Evolutionary conservation across 2,797 vertebrate genomes (phyloP).

Genomic region (Darevskia mixta): DNA sequence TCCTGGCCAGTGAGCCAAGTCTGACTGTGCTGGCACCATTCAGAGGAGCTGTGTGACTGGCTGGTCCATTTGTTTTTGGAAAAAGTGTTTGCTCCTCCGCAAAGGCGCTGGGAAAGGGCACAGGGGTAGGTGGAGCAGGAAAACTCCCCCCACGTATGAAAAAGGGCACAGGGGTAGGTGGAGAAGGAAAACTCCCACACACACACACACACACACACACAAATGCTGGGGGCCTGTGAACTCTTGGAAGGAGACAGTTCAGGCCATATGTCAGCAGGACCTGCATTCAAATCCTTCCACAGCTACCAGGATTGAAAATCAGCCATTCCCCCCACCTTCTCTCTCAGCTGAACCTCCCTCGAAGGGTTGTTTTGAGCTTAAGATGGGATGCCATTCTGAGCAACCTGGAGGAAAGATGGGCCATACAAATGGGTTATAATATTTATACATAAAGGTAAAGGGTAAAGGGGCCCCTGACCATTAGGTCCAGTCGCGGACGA

Average conservation of each 20-base stretch:
- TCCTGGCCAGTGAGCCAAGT: background rate
- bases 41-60: too few species aligned
- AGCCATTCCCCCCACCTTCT: background rate
- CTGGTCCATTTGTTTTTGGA: too few species aligned
- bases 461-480: too few species aligned
- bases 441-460: too few species aligned
- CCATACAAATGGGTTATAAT: too few species aligned
- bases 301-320: background rate
- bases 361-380: background rate
- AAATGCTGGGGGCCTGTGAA: rapidly evolving
- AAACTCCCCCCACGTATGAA: too few species aligned
- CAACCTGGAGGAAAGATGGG: too few species aligned
- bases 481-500: too few species aligned
- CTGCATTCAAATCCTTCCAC: background rate
- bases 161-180: background rate
- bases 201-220: background rate
- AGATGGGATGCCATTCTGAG: too few species aligned
- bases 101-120: background rate
- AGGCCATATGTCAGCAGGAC: too few species aligned
- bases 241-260: background rate
- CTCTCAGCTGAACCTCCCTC: background rate
- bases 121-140: background rate
- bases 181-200: background rate
- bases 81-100: background rate
- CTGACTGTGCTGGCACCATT: background rate